A percentile compares a stretch with the other conserved stretches of the same genome.
phyloP scores from a whole-genome alignment of 2,888 invertebrate genomes.

The Kuschelorhynchus macadamiae region DNA sequence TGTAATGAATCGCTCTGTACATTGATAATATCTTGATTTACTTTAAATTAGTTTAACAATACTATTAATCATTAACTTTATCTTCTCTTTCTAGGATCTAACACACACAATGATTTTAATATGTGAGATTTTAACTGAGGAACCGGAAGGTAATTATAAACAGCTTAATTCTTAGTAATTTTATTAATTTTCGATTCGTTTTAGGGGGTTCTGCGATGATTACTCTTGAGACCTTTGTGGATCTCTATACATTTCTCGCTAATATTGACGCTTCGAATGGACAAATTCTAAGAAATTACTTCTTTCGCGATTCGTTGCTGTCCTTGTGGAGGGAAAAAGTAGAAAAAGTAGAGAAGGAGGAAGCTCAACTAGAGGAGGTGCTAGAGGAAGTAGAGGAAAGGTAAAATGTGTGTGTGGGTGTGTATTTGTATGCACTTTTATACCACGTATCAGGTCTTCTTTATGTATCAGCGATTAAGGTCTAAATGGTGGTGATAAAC shows the following conservation, averaged over 20 bases:
- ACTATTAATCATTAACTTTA: no score
- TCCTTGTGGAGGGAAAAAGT: conserved; percentile 56
- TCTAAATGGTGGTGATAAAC: no score
- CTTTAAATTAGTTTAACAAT: no score
- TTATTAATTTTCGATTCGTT: background rate
- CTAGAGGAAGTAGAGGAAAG: conserved; percentile 41
- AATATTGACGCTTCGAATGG: conserved; percentile 71
- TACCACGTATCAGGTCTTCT: background rate
- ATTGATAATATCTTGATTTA: no score
- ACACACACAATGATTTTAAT: conserved; percentile 84
- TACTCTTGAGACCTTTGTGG: conserved; percentile 75
- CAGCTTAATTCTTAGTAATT: background rate
- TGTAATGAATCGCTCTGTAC: no score
- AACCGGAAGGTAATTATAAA: conserved; percentile 75
- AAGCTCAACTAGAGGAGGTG: conserved; percentile 52
- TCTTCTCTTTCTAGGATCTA: conserved; percentile 75
- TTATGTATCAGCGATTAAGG: no score
- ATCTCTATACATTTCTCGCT: conserved; percentile 74
- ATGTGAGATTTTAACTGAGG: conserved; percentile 86
- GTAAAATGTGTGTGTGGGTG: background rate
- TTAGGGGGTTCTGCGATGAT: conserved; percentile 81
- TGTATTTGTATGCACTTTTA: background rate
- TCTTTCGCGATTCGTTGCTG: conserved; percentile 64
- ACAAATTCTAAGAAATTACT: conserved; percentile 61
- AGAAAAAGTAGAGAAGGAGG: conserved; percentile 53